Evolutionary conservation across 2,797 vertebrate genomes (phyloP), one percentile per base, ranked within the genome.

Genomic region (Falco naumanni): DNA sequence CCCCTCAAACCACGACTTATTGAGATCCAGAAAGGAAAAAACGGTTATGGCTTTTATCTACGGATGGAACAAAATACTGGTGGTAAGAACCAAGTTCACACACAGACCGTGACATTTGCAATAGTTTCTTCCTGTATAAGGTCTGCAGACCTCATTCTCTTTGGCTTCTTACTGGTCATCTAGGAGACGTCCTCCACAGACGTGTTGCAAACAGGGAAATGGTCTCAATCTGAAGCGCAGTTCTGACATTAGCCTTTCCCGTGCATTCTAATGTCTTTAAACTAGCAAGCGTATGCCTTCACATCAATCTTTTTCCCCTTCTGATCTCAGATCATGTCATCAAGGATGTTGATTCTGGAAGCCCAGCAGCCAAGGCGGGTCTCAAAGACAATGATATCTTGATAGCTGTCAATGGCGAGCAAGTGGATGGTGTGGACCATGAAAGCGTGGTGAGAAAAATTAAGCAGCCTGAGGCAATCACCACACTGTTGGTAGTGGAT

Each of bases 11-110:
- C 99, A 20, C 98, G 98, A 29, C 81, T 98, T 10, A 83, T 97
- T 41, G 92, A 98, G 65, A 97, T 99, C 80, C 98, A 95, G 78
- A 99, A 98, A 93, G 98, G 97, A 33, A 56, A 97, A 8, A 90
- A 97, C 0, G 99, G 99, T 86, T 99, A 99, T 4, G 99, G 99
- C 15, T 99, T 99, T 96, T 97, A 98, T n/a, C 98, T 99, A 72
- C 98, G 29, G 72, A 97, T 96, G 51, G 94, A 98, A 83, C 92
- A 97, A 34, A 98, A 81, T 4, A 86, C 87, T 17, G 96, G 95
- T 92, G 98, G 98, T 98, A 96, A 98, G 96, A 77, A 63, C 22
- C 15, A 63, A 87, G 26, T 34, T 39, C 80, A 68, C 77, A 80
- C 14, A 33, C 37, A 60, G 31, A 8, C 25, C 19, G 8, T 3